Conservation (phyloP, 2,888 invertebrate species). For the Pelosia muscerda region DNA sequence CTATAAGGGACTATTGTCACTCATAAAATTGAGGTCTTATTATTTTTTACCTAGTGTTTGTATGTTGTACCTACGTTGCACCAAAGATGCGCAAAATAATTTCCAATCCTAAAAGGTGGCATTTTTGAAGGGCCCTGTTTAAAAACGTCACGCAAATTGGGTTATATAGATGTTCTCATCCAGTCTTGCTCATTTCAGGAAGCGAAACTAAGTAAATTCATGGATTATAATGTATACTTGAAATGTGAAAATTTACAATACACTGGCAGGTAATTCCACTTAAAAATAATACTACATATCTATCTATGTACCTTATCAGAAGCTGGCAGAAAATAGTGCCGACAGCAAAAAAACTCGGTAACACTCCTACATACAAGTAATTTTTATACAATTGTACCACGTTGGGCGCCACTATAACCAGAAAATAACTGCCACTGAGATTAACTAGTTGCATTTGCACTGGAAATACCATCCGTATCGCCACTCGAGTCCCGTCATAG, state of each 20-base stretch:
- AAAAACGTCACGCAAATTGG: too few species aligned
- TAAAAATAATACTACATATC: background rate
- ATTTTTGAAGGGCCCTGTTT: background rate
- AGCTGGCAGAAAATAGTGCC: background rate
- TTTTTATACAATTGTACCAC: background rate
- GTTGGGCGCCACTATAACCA: background rate
- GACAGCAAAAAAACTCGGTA: too few species aligned
- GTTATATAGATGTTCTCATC: background rate
- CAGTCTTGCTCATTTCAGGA: constrained; percentile 65
- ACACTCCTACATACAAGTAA: background rate
- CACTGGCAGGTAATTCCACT: constrained; percentile 90
- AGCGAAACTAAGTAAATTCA: constrained; percentile 82
- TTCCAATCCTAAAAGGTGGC: too few species aligned
- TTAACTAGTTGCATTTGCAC: background rate
- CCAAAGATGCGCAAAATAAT: too few species aligned
- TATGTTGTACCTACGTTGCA: too few species aligned
- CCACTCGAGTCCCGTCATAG: too few species aligned
- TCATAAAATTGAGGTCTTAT: too few species aligned
- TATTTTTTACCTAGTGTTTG: too few species aligned
- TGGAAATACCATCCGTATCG: too few species aligned
- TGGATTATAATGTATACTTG: constrained; percentile 91
- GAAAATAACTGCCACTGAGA: background rate
- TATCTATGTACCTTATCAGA: background rate
- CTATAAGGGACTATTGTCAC: too few species aligned
- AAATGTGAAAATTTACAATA: constrained; percentile 95